Percentiles rank a stretch among this genome's conserved stretches.
phyloP scores from a whole-genome alignment of 2,113 vertebrate genomes.

The Meriones unguiculatus region DNA sequence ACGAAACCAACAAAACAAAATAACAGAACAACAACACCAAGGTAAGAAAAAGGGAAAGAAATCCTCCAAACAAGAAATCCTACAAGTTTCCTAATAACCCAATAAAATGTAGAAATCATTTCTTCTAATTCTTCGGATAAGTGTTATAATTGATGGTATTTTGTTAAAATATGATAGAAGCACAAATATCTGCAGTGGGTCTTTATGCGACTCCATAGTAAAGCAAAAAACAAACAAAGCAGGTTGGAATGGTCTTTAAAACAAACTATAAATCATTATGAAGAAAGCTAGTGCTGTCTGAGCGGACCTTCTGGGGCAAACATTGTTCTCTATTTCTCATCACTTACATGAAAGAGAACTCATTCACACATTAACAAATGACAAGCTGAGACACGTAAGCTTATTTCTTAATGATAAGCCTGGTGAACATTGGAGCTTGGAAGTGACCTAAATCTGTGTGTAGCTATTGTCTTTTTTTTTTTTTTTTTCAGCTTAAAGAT shows the following conservation, averaged over 20 bases:
- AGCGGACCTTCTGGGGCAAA: neutral
- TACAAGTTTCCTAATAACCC: no score
- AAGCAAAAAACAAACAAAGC: neutral
- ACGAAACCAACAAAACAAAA: neutral
- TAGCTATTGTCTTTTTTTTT: neutral
- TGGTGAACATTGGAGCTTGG: neutral
- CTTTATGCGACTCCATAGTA: neutral
- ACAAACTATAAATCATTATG: neutral
- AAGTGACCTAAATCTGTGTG: neutral
- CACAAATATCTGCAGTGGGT: no score
- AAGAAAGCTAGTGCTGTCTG: neutral
- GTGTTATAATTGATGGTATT: neutral
- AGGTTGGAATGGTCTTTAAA: neutral
- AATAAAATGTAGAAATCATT: neutral
- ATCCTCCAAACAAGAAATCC: neutral
- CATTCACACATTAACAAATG: neutral
- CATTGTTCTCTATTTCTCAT: neutral
- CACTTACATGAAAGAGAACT: neutral
- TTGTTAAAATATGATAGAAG: neutral
- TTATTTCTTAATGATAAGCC: neutral
- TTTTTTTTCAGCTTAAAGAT: neutral
- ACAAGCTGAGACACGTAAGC: neutral
- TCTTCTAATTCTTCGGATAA: neutral
- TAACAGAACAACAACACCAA: no score
- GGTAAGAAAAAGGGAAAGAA: no score